These are phyloP conservation scores for Scylla paramamosain DNA, from an alignment of 1,140 invertebrate species.

Conservation along the genomic window DNA sequence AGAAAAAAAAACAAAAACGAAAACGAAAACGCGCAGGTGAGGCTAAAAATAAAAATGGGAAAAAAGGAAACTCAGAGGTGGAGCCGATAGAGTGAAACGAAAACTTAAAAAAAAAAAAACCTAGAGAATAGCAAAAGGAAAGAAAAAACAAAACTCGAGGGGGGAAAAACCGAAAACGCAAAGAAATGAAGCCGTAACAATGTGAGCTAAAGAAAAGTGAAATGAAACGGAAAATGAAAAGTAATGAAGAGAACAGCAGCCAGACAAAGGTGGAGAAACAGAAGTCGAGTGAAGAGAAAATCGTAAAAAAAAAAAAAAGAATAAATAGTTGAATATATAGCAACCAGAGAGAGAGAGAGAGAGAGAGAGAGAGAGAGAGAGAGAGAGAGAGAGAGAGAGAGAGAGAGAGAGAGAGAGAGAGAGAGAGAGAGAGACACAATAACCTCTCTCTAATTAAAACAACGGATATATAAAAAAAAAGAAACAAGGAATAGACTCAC, in stretches of 20 bases:
- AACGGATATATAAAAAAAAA: not conserved
- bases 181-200: not conserved
- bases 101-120: not conserved
- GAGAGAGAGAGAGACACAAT: not conserved
- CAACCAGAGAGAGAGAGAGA: constrained; percentile 53
- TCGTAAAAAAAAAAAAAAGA: constrained; percentile 39
- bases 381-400: constrained; percentile 11
- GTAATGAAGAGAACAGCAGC: not conserved
- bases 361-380: constrained; percentile 41
- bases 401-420: not conserved
- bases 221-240: not conserved
- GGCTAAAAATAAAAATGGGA: not conserved
- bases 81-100: not conserved
- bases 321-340: too few species aligned
- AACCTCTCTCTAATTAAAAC: too few species aligned
- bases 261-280: too few species aligned
- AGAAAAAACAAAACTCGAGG: not conserved
- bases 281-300: constrained; percentile 27
- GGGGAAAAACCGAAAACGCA: not conserved
- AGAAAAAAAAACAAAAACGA: not conserved
- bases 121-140: not conserved
- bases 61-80: not conserved
- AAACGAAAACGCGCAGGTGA: not conserved
- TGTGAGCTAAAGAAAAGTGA: not conserved
- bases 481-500: not conserved